Conservation (phyloP, 1,140 invertebrate species). For the Coptotermes formosanus region DNA sequence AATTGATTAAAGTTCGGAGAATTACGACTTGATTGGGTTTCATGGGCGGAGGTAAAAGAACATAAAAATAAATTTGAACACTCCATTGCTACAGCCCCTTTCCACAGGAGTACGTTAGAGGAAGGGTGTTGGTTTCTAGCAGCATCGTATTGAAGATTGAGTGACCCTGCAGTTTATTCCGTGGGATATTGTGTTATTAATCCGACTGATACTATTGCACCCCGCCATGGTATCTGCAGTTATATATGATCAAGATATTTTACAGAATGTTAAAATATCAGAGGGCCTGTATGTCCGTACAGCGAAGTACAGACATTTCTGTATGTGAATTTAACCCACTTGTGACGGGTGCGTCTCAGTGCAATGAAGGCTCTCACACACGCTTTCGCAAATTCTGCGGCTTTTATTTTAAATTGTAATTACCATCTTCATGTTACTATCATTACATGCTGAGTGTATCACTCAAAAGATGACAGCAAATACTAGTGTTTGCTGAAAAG, state of each 20-base stretch:
- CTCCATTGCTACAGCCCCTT: not conserved
- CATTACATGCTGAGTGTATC: too few species aligned
- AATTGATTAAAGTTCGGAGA: constrained; percentile 34
- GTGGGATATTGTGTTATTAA: not conserved
- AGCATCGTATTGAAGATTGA: not conserved
- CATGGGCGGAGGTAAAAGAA: constrained; percentile 33
- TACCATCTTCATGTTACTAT: too few species aligned
- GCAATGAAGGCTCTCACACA: too few species aligned
- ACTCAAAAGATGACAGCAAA: too few species aligned
- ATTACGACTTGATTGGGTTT: constrained; percentile 35
- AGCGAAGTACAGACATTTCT: not conserved
- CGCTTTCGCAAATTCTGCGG: too few species aligned
- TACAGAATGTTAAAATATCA: not conserved
- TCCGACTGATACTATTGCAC: not conserved
- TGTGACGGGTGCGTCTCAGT: not conserved
- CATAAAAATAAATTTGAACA: constrained; percentile 34
- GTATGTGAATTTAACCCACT: not conserved
- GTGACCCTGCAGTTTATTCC: not conserved
- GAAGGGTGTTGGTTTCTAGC: not conserved
- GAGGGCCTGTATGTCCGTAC: not conserved
- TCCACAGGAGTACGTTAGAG: not conserved
- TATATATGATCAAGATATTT: not conserved
- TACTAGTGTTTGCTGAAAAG: too few species aligned
- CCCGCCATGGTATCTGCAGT: not conserved
- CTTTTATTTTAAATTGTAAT: too few species aligned